Percentiles rank a stretch among this genome's conserved stretches.
Conservation (phyloP, 2,113 vertebrate genomes). For the Mus musculus region DNA sequence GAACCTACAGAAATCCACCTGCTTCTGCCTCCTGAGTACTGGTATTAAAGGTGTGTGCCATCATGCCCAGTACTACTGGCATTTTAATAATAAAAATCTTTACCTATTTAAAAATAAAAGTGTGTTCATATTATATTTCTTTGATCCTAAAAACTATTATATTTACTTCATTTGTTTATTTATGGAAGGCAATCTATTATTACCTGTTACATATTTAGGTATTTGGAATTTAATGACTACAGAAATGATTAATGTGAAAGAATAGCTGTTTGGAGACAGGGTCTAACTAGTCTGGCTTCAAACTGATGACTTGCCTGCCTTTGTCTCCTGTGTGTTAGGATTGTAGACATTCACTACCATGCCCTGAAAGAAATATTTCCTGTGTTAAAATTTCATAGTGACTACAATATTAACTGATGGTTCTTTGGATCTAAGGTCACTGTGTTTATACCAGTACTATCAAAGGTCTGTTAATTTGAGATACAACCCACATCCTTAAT, state of each 20-base stretch:
- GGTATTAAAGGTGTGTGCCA: not conserved
- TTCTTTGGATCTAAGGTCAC: constrained; percentile 12
- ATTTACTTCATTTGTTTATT: constrained; percentile 24
- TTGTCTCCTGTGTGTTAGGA: not conserved
- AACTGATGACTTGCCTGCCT: not conserved
- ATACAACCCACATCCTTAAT: constrained; percentile 14
- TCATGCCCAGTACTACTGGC: not conserved
- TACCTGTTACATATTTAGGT: constrained; percentile 17
- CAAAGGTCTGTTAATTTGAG: constrained; percentile 29
- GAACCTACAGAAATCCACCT: not conserved
- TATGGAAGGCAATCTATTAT: not conserved
- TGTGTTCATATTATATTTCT: constrained; percentile 45
- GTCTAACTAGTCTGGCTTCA: not conserved
- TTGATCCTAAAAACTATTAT: constrained; percentile 38
- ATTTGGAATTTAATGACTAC: constrained; percentile 11
- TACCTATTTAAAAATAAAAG: constrained; percentile 27
- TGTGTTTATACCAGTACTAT: constrained; percentile 18
- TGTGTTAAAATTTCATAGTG: constrained; percentile 32
- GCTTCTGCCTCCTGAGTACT: not conserved
- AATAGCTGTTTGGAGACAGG: not conserved
- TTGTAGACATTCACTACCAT: not conserved
- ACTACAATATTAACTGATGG: constrained; percentile 7
- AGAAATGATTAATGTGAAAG: constrained; percentile 31
- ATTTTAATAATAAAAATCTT: constrained; percentile 50
- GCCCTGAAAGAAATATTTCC: not conserved